Percentiles rank a stretch among this genome's conserved stretches.
Conservation (phyloP, 2,113 vertebrate species). For the Pelecanus crispus region DNA sequence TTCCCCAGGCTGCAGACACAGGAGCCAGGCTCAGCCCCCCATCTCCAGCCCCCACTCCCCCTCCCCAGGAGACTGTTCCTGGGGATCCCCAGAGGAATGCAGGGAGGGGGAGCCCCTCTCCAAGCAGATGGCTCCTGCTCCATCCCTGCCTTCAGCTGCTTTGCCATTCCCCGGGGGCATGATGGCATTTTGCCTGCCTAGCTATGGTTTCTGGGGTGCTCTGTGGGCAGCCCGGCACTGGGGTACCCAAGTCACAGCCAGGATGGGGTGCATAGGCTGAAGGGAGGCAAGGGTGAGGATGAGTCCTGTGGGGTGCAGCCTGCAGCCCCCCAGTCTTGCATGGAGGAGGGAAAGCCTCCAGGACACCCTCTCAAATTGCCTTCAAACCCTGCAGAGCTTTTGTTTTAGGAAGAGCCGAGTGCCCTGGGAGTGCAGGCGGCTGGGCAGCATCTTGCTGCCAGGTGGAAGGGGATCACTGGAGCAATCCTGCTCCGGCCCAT, state of each 20-base stretch:
- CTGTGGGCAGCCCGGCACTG: background rate
- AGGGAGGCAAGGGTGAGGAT: background rate
- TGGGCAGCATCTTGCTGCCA: rapidly evolving
- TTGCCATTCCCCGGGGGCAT: background rate
- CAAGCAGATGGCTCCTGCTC: slow-evolving; percentile 10
- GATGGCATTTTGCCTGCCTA: background rate
- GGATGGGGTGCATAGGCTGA: background rate
- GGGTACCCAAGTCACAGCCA: background rate
- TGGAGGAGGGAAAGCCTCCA: background rate
- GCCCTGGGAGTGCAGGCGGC: background rate
- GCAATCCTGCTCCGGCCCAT: rapidly evolving
- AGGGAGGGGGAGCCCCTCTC: background rate
- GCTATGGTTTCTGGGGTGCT: background rate
- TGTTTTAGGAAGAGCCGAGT: background rate
- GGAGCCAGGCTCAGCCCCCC: background rate
- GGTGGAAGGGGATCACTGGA: background rate
- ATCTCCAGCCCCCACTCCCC: background rate
- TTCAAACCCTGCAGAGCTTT: background rate
- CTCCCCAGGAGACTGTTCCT: background rate
- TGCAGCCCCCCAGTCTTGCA: background rate
- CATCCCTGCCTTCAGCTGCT: background rate
- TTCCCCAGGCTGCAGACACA: background rate
- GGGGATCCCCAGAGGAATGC: background rate
- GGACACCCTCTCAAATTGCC: background rate
- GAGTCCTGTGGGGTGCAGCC: background rate